Evolutionary conservation across 1,140 invertebrate genomes (phyloP).

Genomic region (Diuraphis noxia): DNA sequence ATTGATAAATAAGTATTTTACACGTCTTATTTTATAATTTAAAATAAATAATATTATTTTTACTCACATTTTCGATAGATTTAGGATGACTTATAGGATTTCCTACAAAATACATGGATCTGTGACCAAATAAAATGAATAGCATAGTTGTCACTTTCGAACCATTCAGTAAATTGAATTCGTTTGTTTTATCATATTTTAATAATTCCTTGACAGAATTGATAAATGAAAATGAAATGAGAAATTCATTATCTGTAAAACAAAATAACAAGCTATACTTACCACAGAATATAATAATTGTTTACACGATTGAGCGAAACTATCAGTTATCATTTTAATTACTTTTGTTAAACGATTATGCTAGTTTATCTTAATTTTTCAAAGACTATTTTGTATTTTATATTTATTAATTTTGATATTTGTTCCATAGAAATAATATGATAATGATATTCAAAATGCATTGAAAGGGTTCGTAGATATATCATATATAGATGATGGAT

Average conservation of each 20-base stretch:
- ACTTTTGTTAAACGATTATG: neutral
- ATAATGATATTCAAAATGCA: neutral
- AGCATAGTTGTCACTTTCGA: neutral
- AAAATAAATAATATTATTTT: neutral
- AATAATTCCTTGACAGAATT: neutral
- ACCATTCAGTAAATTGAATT: neutral
- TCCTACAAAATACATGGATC: neutral
- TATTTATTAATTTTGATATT: neutral
- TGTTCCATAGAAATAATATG: neutral
- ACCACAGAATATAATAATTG: neutral
- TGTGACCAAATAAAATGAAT: neutral
- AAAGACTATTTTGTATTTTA: neutral
- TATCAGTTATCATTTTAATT: neutral
- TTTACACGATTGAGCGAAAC: neutral
- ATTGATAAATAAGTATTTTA: neutral
- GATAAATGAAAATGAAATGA: constrained; percentile 11
- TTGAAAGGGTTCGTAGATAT: neutral
- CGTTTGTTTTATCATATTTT: neutral
- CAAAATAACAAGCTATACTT: neutral
- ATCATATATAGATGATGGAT: no score
- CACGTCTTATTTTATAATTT: neutral
- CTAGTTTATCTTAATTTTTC: neutral
- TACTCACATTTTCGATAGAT: neutral
- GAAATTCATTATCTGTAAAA: neutral
- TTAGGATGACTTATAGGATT: neutral